Evolutionary conservation across 2,797 vertebrate species (phyloP), one percentile per base, ranked within the genome.

Genomic region (Anabas testudineus): DNA sequence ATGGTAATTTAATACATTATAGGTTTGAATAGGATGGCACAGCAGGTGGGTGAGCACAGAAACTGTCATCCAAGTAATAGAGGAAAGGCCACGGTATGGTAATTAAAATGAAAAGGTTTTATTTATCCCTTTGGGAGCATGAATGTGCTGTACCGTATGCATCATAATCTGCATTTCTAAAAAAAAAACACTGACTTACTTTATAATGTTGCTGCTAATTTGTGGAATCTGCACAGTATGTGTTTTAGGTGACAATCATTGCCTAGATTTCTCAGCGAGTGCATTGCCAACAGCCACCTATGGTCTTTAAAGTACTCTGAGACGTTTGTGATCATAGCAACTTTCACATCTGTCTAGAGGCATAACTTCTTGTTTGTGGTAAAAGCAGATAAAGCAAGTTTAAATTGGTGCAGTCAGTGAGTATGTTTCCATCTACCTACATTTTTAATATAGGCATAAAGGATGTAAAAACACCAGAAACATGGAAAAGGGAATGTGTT

Each of bases 1-100:
- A 46, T 32, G 32, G 34, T 19, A 8, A 71, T 57, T 52, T 54
- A 22, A 52, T 65, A 36, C 24, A 46, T 65, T 58, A 52, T 34
- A 15, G 49, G 48, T 22, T 19, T 1, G 41, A 36, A 48, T 7
- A 26, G 30, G 24, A 39, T 30, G 19, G 0, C 28, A 16, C 37
- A 41, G n/a, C 43, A 2, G 22, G 61, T 24, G 8, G 5, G 28
- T 34, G 34, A 39, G 8, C 34, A 26, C 36, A 39, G 18, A 43
- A 43, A 19, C 3, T 19, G 30, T 53, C 12, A 36, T 53, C 3
- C 7, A 54, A 53, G 34, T 36, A 7, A 10, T 22, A 24, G 13
- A 34, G 42, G 6, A 37, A 10, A 57, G 10, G 7, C 6, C 13
- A 32, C 10, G 19, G 12, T 43, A 4, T 19, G 49, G 19, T 22